Conservation (phyloP, 64 coral and sea anemone genomes). For the Catalaphyllia jardinei region DNA sequence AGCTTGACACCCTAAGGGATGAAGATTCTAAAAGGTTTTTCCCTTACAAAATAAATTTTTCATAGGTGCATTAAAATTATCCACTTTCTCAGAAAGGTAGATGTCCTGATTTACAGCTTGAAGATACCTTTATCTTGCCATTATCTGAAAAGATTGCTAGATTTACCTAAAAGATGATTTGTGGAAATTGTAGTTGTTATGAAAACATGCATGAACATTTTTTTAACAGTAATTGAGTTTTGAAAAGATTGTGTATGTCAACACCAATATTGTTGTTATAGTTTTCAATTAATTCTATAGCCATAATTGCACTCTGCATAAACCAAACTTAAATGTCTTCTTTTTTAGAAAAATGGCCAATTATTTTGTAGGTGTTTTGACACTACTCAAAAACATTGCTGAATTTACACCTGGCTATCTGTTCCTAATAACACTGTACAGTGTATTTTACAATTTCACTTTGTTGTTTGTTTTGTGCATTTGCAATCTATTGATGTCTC, state of each 20-base stretch:
- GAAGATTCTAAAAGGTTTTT: constrained; percentile 1
- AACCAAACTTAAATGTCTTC: neutral
- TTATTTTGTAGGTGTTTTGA: neutral
- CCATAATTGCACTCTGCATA: neutral
- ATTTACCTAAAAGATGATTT: neutral
- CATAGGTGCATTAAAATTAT: neutral
- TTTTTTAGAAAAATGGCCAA: neutral
- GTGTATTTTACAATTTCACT: neutral
- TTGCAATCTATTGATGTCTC: neutral
- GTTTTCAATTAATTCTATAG: neutral
- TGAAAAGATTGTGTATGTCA: neutral
- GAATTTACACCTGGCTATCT: neutral
- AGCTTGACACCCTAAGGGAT: neutral
- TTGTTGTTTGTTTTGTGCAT: neutral
- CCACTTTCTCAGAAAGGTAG: no score
- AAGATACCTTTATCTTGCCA: neutral
- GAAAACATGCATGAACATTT: neutral
- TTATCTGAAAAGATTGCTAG: neutral
- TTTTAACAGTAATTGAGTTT: neutral
- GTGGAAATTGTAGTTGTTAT: neutral
- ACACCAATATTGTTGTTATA: neutral
- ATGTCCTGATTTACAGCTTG: neutral
- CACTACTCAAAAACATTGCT: neutral
- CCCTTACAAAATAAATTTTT: constrained; percentile 29
- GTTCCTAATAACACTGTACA: neutral